A percentile compares a stretch with the other conserved stretches of the same genome.
phyloP scores from a whole-genome alignment of 2,797 vertebrate species.

The Fringilla coelebs region DNA sequence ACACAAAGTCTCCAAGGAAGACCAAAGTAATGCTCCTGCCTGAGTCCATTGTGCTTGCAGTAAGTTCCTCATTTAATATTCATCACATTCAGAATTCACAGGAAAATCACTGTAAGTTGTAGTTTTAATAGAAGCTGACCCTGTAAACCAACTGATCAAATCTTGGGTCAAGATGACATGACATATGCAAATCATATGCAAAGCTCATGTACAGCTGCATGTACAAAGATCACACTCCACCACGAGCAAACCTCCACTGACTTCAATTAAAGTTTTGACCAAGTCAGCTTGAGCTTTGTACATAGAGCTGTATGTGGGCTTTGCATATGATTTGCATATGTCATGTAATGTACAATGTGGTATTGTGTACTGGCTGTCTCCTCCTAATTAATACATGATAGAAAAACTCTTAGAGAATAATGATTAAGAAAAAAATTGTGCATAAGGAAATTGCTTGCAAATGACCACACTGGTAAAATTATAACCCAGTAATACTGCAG shows the following conservation, averaged over 20 bases:
- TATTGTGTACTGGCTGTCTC: slow-evolving; percentile 42
- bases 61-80: neutral
- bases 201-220: neutral
- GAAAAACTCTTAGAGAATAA: slow-evolving; percentile 27
- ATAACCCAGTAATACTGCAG: slow-evolving; percentile 37
- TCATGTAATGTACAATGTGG: slow-evolving; percentile 7
- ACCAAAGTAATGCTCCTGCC: neutral
- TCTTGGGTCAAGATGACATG: slow-evolving; percentile 18
- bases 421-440: slow-evolving; percentile 46
- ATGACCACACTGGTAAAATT: slow-evolving; percentile 53
- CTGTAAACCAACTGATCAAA: slow-evolving; percentile 23
- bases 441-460: slow-evolving; percentile 54
- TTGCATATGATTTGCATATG: slow-evolving; percentile 31
- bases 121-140: slow-evolving; percentile 33
- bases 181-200: slow-evolving; percentile 18
- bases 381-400: slow-evolving; percentile 58
- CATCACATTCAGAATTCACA: neutral
- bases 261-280: slow-evolving; percentile 43
- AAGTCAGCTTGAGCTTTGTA: slow-evolving; percentile 1
- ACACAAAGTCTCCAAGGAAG: neutral
- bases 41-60: neutral
- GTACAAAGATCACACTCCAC: neutral
- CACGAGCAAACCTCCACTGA: neutral
- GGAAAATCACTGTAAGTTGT: neutral
- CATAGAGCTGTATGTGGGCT: neutral